Conservation (phyloP, 2,888 invertebrate genomes). For the Malthinus seriepunctatus region DNA sequence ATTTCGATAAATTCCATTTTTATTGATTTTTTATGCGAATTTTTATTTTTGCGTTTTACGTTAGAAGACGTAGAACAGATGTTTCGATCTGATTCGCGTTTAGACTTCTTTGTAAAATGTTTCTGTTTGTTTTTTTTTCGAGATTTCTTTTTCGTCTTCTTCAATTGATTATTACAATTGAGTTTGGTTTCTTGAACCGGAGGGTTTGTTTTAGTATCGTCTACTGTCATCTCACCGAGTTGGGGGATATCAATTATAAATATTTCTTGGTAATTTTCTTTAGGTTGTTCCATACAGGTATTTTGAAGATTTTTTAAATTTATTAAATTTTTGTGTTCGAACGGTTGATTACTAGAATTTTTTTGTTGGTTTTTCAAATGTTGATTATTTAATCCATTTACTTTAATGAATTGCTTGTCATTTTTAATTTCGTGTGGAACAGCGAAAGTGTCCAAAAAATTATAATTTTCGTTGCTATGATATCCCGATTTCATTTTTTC, state of each 20-base stretch:
- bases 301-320: too few relatives aligned
- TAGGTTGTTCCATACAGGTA: neutral
- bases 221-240: neutral
- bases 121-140: neutral
- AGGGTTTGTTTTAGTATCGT: too few relatives aligned
- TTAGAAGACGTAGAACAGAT: neutral
- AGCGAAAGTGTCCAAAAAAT: constrained; percentile 16
- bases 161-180: neutral
- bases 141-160: neutral
- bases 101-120: constrained; percentile 10
- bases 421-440: constrained; percentile 6
- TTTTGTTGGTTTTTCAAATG: too few relatives aligned
- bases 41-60: constrained; percentile 7
- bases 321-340: too few relatives aligned
- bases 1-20: constrained; percentile 20
- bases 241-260: neutral
- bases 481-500: constrained; percentile 11
- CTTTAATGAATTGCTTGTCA: constrained; percentile 18
- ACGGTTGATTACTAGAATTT: too few relatives aligned
- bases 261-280: neutral
- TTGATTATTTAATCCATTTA: neutral
- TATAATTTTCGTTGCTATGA: constrained; percentile 8
- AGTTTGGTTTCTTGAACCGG: too few relatives aligned
- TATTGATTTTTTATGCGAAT: constrained; percentile 17
- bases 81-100: constrained; percentile 6